phyloP scores from a whole-genome alignment of 2,113 vertebrate species.

The Calidris pugnax region DNA sequence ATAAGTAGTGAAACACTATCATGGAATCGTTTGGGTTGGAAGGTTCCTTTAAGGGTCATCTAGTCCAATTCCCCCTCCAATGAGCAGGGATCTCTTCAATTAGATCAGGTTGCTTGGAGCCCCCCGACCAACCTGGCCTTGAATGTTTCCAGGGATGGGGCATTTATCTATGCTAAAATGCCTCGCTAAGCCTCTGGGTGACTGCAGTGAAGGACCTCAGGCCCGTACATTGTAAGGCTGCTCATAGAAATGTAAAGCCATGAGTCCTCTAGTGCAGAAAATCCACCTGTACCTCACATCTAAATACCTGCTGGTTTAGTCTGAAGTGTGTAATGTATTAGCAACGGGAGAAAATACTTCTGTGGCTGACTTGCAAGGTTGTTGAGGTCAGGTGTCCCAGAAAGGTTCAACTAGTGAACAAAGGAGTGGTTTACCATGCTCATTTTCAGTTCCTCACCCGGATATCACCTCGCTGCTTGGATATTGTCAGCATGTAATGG shows the following conservation, averaged over 20 bases:
- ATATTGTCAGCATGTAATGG: neutral
- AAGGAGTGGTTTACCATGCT: neutral
- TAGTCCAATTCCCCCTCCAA: neutral
- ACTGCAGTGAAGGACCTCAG: neutral
- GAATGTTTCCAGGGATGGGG: neutral
- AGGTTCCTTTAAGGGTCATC: neutral
- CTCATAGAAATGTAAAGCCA: rapidly evolving
- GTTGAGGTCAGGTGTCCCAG: neutral
- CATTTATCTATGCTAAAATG: neutral
- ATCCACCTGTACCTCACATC: neutral
- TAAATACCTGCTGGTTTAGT: neutral
- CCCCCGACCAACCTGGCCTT: neutral
- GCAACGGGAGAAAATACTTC: neutral
- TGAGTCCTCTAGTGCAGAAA: neutral
- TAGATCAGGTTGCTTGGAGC: neutral
- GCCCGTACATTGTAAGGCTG: neutral
- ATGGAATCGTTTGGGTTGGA: neutral
- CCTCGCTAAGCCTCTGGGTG: neutral
- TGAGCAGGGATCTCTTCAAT: neutral
- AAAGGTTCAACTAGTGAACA: neutral
- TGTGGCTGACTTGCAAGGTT: neutral
- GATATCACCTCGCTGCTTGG: neutral
- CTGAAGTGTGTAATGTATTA: neutral
- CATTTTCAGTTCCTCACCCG: neutral
- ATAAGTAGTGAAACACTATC: neutral